Percentiles rank a stretch among this genome's conserved stretches.
These are phyloP conservation scores for Pogonocichla stellata DNA, from an alignment of 2,113 vertebrate genomes.

Conservation along the genomic window DNA sequence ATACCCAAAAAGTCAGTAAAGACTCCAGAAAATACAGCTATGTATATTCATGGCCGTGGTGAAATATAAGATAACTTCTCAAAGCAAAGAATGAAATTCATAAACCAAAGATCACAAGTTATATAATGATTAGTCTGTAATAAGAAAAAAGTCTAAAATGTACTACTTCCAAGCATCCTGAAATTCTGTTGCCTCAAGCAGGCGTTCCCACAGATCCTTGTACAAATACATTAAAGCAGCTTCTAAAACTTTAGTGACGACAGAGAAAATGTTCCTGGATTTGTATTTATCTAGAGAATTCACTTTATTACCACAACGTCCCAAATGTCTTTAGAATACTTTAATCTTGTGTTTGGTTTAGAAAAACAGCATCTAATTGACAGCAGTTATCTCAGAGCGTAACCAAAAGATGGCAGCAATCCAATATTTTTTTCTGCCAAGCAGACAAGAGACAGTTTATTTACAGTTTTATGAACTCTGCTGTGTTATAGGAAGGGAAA, in stretches of 20 bases:
- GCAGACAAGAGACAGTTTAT: not conserved
- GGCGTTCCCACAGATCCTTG: not conserved
- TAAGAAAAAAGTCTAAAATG: not conserved
- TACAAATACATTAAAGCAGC: not conserved
- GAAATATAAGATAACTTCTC: not conserved
- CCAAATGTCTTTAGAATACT: not conserved
- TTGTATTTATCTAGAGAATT: not conserved
- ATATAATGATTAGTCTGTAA: not conserved
- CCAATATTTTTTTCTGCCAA: not conserved
- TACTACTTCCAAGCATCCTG: not conserved
- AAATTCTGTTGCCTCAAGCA: not conserved
- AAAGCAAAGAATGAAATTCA: not conserved
- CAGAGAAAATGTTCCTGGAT: not conserved
- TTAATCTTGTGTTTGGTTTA: conserved; percentile 10
- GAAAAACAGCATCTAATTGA: conserved; percentile 7
- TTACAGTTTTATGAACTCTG: not conserved
- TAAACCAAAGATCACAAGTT: not conserved
- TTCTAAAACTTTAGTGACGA: not conserved
- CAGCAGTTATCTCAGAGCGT: not conserved
- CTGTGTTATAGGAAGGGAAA: not conserved
- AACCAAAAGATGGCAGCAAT: conserved; percentile 25
- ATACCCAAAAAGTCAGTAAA: not conserved
- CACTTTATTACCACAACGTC: not conserved
- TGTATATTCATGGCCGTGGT: not conserved
- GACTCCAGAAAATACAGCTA: not conserved